Evolutionary conservation across 1,140 invertebrate genomes (phyloP), one percentile per base, ranked within the genome.

Genomic region (Radopholus similis): DNA sequence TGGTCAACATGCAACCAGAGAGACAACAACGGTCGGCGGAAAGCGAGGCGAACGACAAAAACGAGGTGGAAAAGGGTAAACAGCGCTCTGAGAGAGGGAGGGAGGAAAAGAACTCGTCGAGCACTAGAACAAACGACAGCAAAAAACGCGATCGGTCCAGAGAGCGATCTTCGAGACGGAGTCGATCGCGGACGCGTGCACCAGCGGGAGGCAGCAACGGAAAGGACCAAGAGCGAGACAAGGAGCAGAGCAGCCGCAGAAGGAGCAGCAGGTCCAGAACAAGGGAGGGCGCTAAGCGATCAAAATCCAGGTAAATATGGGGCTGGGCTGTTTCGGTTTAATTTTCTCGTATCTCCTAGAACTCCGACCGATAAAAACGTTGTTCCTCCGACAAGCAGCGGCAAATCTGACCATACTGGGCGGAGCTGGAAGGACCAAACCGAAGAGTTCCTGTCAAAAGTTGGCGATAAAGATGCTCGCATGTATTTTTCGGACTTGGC

Each of bases 71-170:
- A 28, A 51, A 51, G 3, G 47, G 30, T 9, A 51, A 18, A 51
- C 9, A 51, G 4, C 23, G 13, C 35, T n/a, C 40, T 18, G 32
- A 62, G 30, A 47, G 23, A n/a, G 11, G 44, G n/a, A 8, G 58
- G 21, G 49, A 49, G 9, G 40, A 26, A 49, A 18, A 40, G 32
- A 42, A 47, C 40, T 21, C 21, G 11, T 32, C 42, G 28, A 62
- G 44, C 38, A 47, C 21, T 34, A 62, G 49, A 11, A 49, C 37
- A 62, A 62, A 28, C 21, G n/a, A 62, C 18, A 9, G 30, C 21
- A 62, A 15, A 34, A 47, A 40, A 60, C 40, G 58, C 30, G 42
- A 23, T 18, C 26, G 58, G 32, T 60, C 40, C 23, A 60, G 30
- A 60, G 32, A 49, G 21, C 23, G 38, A 49, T 32, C 18, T 32